Evolutionary conservation across 1,140 invertebrate species (phyloP), one percentile per base, ranked within the genome.

Genomic region (Matsumurasca onukii): DNA sequence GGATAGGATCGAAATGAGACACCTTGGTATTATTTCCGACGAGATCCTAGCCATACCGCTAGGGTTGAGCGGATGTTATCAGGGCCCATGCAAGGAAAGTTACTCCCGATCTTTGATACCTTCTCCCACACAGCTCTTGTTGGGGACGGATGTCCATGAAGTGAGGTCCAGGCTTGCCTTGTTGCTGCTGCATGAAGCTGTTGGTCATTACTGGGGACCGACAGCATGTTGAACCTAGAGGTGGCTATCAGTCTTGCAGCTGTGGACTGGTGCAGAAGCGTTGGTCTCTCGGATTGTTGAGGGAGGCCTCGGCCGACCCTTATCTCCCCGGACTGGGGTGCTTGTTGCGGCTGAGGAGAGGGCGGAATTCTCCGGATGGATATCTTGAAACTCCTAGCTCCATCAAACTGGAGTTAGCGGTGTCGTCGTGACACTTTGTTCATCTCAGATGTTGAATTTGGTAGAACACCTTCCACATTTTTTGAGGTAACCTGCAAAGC

Each of bases 1-100:
- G 94, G 96, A 97, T 96, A 0, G 94, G 94, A 82, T 97, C 94
- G 79, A 96, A 96, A 74, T 86, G 88, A 64, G 86, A 84, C 15
- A 82, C 74, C 74, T 84, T 86, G 67, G 81, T 83, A 31, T 81
- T 80, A 48, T 70, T 69, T 48, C 70, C 29, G 17, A 73, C 57
- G 84, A 78, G 74, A 82, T 82, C 72, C 85, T 85, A 55, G 85
- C 86, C 70, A 88, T 85, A 73, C 88, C 82, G 79, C 91, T 90
- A 3, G 92, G 91, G 83, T 94, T 92, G 31, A 94, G 80, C 49
- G 92, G 91, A 93, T 86, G 80, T 93, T 92, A 76, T 94, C 90
- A 15, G 88, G 72, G 3, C 73, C 73, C 51, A 74, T 72, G 49
- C 73, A 71, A 24, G 67, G 70, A 71, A 69, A 74, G 62, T 68